These are phyloP conservation scores for Meliscaeva auricollis DNA, from an alignment of 2,888 invertebrate genomes.

Conservation along the genomic window DNA sequence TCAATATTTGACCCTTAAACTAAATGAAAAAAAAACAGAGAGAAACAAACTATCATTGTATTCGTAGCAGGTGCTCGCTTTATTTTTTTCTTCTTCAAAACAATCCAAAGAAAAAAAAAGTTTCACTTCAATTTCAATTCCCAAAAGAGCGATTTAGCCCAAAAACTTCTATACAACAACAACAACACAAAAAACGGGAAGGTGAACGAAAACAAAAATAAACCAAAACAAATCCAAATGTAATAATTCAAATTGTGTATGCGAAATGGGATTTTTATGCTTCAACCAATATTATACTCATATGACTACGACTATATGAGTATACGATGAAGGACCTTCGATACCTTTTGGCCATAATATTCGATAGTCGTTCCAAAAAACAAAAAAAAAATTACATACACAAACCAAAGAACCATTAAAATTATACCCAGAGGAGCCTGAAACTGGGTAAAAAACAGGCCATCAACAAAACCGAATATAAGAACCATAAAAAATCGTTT, in stretches of 20 bases:
- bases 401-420: slow-evolving; percentile 82
- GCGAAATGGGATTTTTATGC: slow-evolving; percentile 80
- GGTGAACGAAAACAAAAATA: slow-evolving; percentile 2
- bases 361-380: slow-evolving; percentile 48
- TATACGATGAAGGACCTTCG: slow-evolving; percentile 11
- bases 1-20: too few species aligned
- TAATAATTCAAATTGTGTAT: slow-evolving; percentile 79
- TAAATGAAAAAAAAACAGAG: too few species aligned
- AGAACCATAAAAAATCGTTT: slow-evolving; percentile 55
- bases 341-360: slow-evolving; percentile 61
- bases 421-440: slow-evolving; percentile 82
- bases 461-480: slow-evolving; percentile 48
- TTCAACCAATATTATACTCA: not conserved
- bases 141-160: slow-evolving; percentile 60
- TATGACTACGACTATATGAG: not conserved
- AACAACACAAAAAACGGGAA: not conserved
- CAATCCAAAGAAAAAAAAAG: slow-evolving; percentile 31
- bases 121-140: slow-evolving; percentile 39
- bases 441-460: slow-evolving; percentile 57
- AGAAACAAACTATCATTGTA: slow-evolving; percentile 5
- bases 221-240: slow-evolving; percentile 35
- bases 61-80: slow-evolving; percentile 14
- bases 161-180: slow-evolving; percentile 29
- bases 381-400: slow-evolving; percentile 52
- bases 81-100: slow-evolving; percentile 3